Evolutionary conservation across 2,113 vertebrate genomes (phyloP).

Genomic region (Caranx ignobilis): DNA sequence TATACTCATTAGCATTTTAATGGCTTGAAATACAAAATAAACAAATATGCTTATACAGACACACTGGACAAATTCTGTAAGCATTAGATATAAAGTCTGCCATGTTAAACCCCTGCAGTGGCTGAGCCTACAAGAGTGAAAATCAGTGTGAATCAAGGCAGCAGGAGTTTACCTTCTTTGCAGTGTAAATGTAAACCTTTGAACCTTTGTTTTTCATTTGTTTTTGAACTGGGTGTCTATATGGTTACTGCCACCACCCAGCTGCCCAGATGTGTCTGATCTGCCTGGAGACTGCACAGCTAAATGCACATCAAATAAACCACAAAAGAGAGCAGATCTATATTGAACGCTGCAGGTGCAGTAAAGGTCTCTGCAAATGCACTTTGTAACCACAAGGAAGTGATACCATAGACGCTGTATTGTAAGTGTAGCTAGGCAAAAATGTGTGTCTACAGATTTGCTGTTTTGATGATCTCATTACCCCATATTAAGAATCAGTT

Average conservation of each 20-base stretch:
- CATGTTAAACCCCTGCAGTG: constrained; percentile 22
- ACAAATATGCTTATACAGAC: constrained; percentile 55
- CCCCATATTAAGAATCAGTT: no score
- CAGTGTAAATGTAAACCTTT: constrained; percentile 23
- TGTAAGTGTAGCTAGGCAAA: neutral
- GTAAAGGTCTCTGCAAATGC: constrained; percentile 15
- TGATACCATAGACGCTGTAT: neutral
- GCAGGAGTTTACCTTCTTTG: constrained; percentile 12
- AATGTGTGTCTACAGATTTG: neutral
- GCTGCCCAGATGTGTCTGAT: constrained; percentile 6
- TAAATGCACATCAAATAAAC: constrained; percentile 28
- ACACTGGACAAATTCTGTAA: constrained; percentile 36
- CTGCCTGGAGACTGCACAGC: neutral
- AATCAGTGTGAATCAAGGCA: constrained; percentile 3
- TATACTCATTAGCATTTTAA: constrained; percentile 67
- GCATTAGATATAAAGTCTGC: constrained; percentile 21
- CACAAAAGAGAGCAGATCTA: constrained; percentile 31
- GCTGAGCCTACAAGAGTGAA: constrained; percentile 1
- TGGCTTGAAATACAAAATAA: constrained; percentile 55
- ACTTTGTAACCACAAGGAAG: constrained; percentile 15
- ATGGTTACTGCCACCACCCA: neutral
- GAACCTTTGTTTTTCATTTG: constrained; percentile 25
- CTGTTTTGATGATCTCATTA: neutral
- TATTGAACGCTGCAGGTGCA: neutral
- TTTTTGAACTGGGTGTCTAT: neutral